phyloP scores from a whole-genome alignment of 2,113 vertebrate genomes.

The Pongo pygmaeus region DNA sequence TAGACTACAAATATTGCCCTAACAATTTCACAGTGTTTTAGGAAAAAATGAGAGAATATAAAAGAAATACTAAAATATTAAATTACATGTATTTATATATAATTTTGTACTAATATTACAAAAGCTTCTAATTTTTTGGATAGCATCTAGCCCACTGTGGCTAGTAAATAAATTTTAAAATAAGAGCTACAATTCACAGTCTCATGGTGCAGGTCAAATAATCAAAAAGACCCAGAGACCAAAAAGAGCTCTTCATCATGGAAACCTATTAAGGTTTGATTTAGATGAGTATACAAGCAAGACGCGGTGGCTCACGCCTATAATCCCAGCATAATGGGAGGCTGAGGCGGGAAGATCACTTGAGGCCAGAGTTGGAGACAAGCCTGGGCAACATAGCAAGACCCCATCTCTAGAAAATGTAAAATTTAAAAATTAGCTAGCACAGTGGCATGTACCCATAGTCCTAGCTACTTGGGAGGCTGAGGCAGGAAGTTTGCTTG shows the following conservation, averaged over 20 bases:
- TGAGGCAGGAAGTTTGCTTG: too few relatives aligned
- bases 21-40: background rate
- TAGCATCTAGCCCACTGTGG: background rate
- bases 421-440: too few relatives aligned
- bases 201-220: background rate
- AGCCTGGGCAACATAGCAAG: too few relatives aligned
- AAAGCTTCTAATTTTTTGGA: background rate
- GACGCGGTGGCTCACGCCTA: too few relatives aligned
- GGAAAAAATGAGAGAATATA: background rate
- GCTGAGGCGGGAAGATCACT: too few relatives aligned
- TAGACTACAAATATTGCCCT: background rate
- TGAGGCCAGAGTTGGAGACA: too few relatives aligned
- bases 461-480: too few relatives aligned
- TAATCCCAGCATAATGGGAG: too few relatives aligned
- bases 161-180: background rate
- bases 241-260: background rate
- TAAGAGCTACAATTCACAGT: background rate
- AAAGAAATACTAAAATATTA: background rate
- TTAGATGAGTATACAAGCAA: too few relatives aligned
- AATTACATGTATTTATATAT: background rate
- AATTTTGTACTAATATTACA: background rate
- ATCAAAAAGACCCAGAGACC: background rate
- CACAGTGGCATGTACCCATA: too few relatives aligned
- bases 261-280: background rate
- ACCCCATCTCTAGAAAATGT: too few relatives aligned